Conservation (phyloP, 2,888 invertebrate genomes). For the Lithophane semibrunnea region DNA sequence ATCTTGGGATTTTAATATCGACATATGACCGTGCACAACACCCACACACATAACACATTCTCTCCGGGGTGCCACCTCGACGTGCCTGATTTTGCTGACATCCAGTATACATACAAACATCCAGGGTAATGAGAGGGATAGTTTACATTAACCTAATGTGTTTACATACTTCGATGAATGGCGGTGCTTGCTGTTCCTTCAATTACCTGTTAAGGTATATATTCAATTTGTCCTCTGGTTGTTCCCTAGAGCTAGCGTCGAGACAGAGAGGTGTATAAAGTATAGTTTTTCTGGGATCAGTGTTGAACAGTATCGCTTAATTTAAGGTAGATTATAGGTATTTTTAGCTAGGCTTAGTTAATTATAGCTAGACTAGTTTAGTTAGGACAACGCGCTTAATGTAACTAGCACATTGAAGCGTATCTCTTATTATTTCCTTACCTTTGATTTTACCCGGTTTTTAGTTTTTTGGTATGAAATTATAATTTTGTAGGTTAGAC, state of each 20-base stretch:
- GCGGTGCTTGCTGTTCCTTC: constrained; percentile 74
- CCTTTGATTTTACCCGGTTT: constrained; percentile 41
- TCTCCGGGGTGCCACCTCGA: not conserved
- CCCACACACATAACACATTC: not conserved
- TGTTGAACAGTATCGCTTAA: constrained; percentile 50
- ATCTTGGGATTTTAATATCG: not conserved
- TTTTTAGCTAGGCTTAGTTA: constrained; percentile 25
- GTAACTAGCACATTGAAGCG: constrained; percentile 57
- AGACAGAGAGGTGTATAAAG: constrained; percentile 69
- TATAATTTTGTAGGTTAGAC: constrained; percentile 58
- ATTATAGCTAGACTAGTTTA: constrained; percentile 29
- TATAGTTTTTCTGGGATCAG: constrained; percentile 45
- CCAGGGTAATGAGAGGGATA: constrained; percentile 35
- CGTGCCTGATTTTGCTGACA: constrained; percentile 31
- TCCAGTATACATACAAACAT: constrained; percentile 33
- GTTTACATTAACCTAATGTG: constrained; percentile 54
- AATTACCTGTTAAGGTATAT: constrained; percentile 70
- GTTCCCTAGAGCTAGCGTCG: constrained; percentile 72
- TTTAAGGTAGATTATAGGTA: constrained; percentile 39
- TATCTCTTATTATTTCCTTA: constrained; percentile 56
- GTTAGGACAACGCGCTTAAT: constrained; percentile 33
- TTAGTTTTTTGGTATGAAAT: constrained; percentile 53
- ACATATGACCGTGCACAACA: constrained; percentile 6
- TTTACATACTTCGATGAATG: constrained; percentile 70
- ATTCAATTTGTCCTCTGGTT: constrained; percentile 50